Base-by-base conservation (phyloP, 1,140 invertebrate genomes). In the Zaprionus gabonicus region DNA sequence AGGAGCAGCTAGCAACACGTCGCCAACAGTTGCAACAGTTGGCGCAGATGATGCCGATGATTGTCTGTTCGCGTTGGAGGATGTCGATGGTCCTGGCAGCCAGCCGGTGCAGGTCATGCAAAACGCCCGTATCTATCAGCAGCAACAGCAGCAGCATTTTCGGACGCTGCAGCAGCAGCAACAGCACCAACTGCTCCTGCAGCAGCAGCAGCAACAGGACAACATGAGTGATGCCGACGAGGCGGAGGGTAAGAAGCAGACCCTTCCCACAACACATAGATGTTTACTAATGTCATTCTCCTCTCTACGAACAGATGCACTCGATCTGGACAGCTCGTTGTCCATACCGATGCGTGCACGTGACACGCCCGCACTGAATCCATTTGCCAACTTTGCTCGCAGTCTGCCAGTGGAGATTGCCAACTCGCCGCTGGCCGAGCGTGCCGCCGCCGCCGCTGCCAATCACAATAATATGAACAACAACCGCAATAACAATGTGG, bases 381-480 rank as follows among this genome's bases (percentile, higher is more conserved):
- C 23, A 60, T 62, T 58, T 78, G 72, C 67, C 31, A 92, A 91
- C 73, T 91, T 91, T 36, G 91, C 87, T 51, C 76, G 81, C 25
- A 92, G 91, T 76, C 70, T 92, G 76, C 91, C 91, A 68, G 91
- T 92, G 17, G 81, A 91, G 64, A 92, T 92, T 58, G 78, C 87
- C 58, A 92, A 91, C 64, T 82, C 87, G 7, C 82, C 84, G 56
- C 38, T 88, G 74, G 84, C 71, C 13, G 79, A 80, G 56, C 77
- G 79, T 27, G 80, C 23, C 20, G 81, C 31, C 31, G 28, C 68
- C 38, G 78, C 76, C 23, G 80, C 23, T 15, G 81, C 68, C 38
- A 80, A 67, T n/a, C 82, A 82, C 51, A 75, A 70, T 49, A 57
- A 46, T n/a, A 56, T 65, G 28, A 57, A 59, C 23, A 59, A 36